Evolutionary conservation across 2,113 vertebrate species (phyloP), one percentile per base, ranked within the genome.

Genomic region (Neodontobutis hainanensis): DNA sequence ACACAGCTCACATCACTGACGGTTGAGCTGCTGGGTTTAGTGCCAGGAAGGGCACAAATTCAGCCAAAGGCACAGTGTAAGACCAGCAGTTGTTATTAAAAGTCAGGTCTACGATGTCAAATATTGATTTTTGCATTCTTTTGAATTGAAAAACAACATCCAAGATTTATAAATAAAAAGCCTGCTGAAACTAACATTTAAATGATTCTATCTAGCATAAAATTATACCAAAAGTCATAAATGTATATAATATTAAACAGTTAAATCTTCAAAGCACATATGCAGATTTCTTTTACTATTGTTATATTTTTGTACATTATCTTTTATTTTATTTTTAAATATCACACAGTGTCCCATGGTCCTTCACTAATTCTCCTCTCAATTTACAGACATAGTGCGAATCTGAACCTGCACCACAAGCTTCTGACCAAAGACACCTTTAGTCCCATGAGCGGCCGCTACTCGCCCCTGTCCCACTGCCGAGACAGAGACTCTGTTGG

Each of bases 341-440:
- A 27, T 27, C 19, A 27, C n/a, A 27, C 19, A 27, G 19, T 27
- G 19, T 27, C 3, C 19, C 19, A 27, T 27, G 1, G 19, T 15
- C 6, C n/a, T 16, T 32, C 11, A 61, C 19, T 11, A 6, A 10
- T 3, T 10, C 11, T 15, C 40, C 43, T 51, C 67, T 82, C 92
- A 85, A 49, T 92, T 77, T 90, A 65, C 83, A 98, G 97, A 90
- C 96, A 99, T 90, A 98, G 96, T 90, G 95, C 96, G 63, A 98
- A 99, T 90, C 77, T 95, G 81, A 97, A 93, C 84, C 94, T 98
- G 74, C 97, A 99, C 88, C 94, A 96, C 82, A 97, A 98, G 90
- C 94, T 94, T 77, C 87, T 96, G 93, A 95, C 91, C 93, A 96
- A 94, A 93, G 96, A 97, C 80, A 89, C 92, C 19, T 75, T 93